A percentile compares a stretch with the other conserved stretches of the same genome.
Evolutionary conservation across 2,797 vertebrate genomes (phyloP).

Genomic region (Pagetopsis macropterus): DNA sequence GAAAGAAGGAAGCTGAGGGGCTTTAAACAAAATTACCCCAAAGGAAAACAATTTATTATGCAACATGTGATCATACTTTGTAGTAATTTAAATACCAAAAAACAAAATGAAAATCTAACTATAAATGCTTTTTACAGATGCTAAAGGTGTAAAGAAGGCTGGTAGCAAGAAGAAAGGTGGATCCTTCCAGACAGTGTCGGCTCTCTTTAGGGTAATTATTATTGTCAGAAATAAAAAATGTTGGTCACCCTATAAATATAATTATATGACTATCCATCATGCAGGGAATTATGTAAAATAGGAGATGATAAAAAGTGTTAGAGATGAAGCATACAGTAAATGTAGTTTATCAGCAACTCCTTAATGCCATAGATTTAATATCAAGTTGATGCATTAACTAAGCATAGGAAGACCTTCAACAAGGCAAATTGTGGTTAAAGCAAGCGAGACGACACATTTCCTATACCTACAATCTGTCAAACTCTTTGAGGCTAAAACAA

Average conservation of each 20-base stretch:
- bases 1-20: neutral
- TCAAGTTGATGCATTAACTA: neutral
- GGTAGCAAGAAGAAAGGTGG: slow-evolving; percentile 91
- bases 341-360: neutral
- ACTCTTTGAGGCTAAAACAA: too few relatives aligned
- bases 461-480: too few relatives aligned
- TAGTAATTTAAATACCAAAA: neutral
- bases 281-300: neutral
- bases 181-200: slow-evolving; percentile 93
- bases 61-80: neutral
- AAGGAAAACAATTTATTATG: neutral
- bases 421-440: neutral
- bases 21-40: neutral
- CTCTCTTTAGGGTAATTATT: slow-evolving; percentile 87
- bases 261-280: neutral
- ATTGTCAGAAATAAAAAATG: neutral
- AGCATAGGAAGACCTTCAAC: neutral
- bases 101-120: slow-evolving; percentile 9
- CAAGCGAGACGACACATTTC: neutral
- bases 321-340: neutral
- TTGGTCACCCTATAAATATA: neutral
- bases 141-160: slow-evolving; percentile 80
- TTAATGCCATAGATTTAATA: neutral
- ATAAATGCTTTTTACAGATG: slow-evolving; percentile 37
- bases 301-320: neutral